Base-by-base conservation (phyloP, 2,113 vertebrate genomes). In the Helogale parvula region DNA sequence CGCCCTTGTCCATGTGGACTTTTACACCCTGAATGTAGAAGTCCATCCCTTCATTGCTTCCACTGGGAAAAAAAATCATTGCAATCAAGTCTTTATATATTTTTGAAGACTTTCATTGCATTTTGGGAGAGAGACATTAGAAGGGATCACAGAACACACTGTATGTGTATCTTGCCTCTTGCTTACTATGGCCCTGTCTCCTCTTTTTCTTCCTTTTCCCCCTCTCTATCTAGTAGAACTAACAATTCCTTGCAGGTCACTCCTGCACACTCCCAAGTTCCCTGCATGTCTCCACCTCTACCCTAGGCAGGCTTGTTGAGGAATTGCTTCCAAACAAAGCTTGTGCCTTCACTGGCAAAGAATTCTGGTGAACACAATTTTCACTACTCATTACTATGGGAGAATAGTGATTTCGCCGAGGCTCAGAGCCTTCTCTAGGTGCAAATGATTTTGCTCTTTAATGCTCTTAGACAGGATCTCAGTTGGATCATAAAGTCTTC, bases 401-500 rank as follows among this genome's bases (percentile, higher is more conserved):
- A 90, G n/a, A 45, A 68, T 10, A 69, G 81, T 38, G 71, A 45
- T 81, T 95, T 69, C 57, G 5, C 14, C 2, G 57, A 41, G 15
- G 15, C 38, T 76, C 16, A 63, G 90, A 65, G 45, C 33, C 38
- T 93, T 82, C 21, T 74, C 74, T 82, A 63, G 17, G 54, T 88
- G 19, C 41, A 81, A 71, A 95, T 87, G 76, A 77, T 29, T 96
- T 90, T 83, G 35, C 57, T 71, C 90, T 50, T 66, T 66, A 84
- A 38, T 47, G 25, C 52, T 69, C 71, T 54, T 29, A 79, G 57
- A 82, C 4, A 83, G 68, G 47, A 23, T 89, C 87, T 76, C n/a
- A 38, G 54, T 14, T 82, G 27, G 85, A 83, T 96, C 45, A 9
- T 7, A 60, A 88, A 81, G 17, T 86, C 38, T 84, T 60, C 41